Percentiles rank a stretch among this genome's conserved stretches.
These are phyloP conservation scores for Eugnorisma glareosa DNA, from an alignment of 2,888 invertebrate species.

Conservation along the genomic window DNA sequence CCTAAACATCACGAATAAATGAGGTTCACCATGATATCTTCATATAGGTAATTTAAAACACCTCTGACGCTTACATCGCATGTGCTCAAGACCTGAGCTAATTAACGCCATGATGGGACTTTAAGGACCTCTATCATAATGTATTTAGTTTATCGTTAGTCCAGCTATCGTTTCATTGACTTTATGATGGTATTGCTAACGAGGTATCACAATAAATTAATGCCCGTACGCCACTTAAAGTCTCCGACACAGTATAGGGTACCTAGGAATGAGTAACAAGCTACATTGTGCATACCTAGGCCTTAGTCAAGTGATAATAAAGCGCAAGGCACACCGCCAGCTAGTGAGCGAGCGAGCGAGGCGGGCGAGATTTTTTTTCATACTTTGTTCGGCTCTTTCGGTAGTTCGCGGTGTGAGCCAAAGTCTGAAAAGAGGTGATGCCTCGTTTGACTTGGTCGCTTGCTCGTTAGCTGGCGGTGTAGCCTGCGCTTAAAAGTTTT, in stretches of 20 bases:
- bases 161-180: slow-evolving; percentile 17
- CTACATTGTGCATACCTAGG: background rate
- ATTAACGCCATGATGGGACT: slow-evolving; percentile 31
- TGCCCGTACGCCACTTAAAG: slow-evolving; percentile 19
- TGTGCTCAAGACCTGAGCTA: background rate
- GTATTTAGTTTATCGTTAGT: slow-evolving; percentile 36
- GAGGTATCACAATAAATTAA: slow-evolving; percentile 8
- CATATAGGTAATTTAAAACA: slow-evolving; percentile 16
- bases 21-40: background rate
- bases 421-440: too few relatives aligned
- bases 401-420: too few relatives aligned
- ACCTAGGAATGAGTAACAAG: too few relatives aligned
- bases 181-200: slow-evolving; percentile 19
- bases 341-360: too few relatives aligned
- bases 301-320: too few relatives aligned
- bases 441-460: too few relatives aligned
- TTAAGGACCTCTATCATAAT: slow-evolving; percentile 33
- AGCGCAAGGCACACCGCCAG: too few relatives aligned
- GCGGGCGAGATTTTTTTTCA: too few relatives aligned
- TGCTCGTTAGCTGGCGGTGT: too few relatives aligned
- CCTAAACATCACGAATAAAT: too few relatives aligned
- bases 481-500: too few relatives aligned
- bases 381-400: too few relatives aligned
- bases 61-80: background rate
- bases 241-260: background rate